Percentiles rank a stretch among this genome's conserved stretches.
These are phyloP conservation scores for Drosophila arawakana DNA, from an alignment of 1,140 invertebrate genomes.

Conservation along the genomic window DNA sequence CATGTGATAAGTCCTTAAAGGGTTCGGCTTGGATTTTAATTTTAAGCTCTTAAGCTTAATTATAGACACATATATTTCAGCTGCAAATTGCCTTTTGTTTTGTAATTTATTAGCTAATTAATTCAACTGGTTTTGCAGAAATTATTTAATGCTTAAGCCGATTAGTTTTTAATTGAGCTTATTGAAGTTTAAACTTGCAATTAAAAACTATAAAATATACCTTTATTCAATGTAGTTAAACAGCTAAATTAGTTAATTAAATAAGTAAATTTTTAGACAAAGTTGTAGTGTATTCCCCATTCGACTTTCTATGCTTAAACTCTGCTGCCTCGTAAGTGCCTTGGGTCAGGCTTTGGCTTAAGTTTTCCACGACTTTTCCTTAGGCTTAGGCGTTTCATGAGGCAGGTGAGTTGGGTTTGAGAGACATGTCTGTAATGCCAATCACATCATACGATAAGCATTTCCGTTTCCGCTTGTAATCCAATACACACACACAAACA, in stretches of 20 bases:
- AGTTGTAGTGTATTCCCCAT: not conserved
- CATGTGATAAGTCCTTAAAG: conserved; percentile 18
- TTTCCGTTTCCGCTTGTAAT: conserved; percentile 50
- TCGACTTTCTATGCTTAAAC: not conserved
- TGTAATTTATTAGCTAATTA: no score
- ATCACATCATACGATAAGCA: conserved; percentile 18
- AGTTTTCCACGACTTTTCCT: not conserved
- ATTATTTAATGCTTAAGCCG: no score
- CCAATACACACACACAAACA: conserved; percentile 22
- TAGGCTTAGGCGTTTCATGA: not conserved
- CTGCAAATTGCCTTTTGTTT: not conserved
- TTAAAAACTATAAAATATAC: not conserved
- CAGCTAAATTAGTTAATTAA: no score
- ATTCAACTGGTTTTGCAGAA: no score
- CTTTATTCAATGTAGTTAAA: not conserved
- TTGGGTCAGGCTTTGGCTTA: conserved; percentile 22
- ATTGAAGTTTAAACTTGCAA: no score
- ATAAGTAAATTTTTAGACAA: no score
- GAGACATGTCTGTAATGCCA: conserved; percentile 23
- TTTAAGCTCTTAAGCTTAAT: not conserved
- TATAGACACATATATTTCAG: not conserved
- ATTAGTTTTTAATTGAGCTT: no score
- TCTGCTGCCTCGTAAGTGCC: not conserved
- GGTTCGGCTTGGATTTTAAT: not conserved
- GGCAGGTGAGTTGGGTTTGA: not conserved